A percentile compares a stretch with the other conserved stretches of the same genome.
These are phyloP conservation scores for Linepithema humile DNA, from an alignment of 1,140 invertebrate species.

Conservation along the genomic window DNA sequence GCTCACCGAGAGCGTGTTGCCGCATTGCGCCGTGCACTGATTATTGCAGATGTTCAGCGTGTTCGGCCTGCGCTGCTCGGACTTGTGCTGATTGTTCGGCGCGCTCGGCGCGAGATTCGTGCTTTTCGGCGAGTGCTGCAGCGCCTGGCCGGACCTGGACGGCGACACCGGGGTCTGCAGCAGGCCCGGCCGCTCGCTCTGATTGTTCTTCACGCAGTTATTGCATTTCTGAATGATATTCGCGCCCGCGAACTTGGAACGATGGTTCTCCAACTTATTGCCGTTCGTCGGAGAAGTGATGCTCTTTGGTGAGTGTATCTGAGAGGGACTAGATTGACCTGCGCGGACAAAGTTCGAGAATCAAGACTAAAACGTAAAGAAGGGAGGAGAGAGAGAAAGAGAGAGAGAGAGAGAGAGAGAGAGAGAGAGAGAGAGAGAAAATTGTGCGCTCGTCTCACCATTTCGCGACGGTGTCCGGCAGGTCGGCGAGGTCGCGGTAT, in stretches of 20 bases:
- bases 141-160: slow-evolving; percentile 74
- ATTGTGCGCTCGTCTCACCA: too few relatives aligned
- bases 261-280: slow-evolving; percentile 75
- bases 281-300: slow-evolving; percentile 74
- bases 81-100: slow-evolving; percentile 78
- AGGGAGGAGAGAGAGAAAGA: too few relatives aligned
- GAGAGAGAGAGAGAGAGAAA: too few relatives aligned
- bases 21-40: slow-evolving; percentile 84
- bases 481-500: slow-evolving; percentile 79
- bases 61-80: slow-evolving; percentile 77
- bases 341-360: not conserved
- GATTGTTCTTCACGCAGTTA: slow-evolving; percentile 82
- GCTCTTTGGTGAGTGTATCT: slow-evolving; percentile 77
- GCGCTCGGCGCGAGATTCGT: slow-evolving; percentile 74
- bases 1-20: slow-evolving; percentile 83
- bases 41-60: slow-evolving; percentile 82
- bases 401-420: too few relatives aligned
- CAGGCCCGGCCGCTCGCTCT: slow-evolving; percentile 78
- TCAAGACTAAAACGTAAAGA: too few relatives aligned
- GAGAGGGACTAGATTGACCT: slow-evolving; percentile 81
- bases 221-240: slow-evolving; percentile 78
- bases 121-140: slow-evolving; percentile 82
- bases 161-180: slow-evolving; percentile 80
- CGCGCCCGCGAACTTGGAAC: slow-evolving; percentile 69
- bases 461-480: slow-evolving; percentile 80